These are phyloP conservation scores for Antechinus stuartii DNA, from an alignment of 2,113 vertebrate species.

Conservation along the genomic window DNA sequence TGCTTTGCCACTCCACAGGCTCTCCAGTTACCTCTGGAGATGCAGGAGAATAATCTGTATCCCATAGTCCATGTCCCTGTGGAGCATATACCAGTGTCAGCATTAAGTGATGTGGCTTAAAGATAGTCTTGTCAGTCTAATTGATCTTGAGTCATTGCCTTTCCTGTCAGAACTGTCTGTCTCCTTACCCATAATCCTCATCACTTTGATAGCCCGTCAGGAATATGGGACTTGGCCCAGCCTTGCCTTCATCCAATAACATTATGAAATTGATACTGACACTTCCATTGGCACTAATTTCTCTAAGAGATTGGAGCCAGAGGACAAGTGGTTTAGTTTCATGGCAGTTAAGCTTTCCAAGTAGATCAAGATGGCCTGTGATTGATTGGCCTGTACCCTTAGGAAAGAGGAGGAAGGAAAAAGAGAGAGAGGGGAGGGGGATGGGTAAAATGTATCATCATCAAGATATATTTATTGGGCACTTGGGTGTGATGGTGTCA, in stretches of 20 bases:
- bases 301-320: slow-evolving; percentile 84
- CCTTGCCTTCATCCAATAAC: slow-evolving; percentile 84
- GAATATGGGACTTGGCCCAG: slow-evolving; percentile 82
- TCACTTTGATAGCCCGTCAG: slow-evolving; percentile 83
- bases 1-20: slow-evolving; percentile 27
- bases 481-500: slow-evolving; percentile 19
- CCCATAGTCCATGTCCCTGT: slow-evolving; percentile 53
- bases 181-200: slow-evolving; percentile 85
- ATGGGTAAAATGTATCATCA: slow-evolving; percentile 44
- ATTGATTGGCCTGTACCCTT: slow-evolving; percentile 69
- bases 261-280: slow-evolving; percentile 89
- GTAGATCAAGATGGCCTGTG: slow-evolving; percentile 78
- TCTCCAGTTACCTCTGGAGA: slow-evolving; percentile 77
- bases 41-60: slow-evolving; percentile 51
- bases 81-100: slow-evolving; percentile 78
- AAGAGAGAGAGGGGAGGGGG: slow-evolving; percentile 24
- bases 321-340: slow-evolving; percentile 83
- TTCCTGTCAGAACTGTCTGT: slow-evolving; percentile 85
- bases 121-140: slow-evolving; percentile 86
- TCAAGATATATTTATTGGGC: slow-evolving; percentile 54
- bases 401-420: slow-evolving; percentile 22
- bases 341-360: slow-evolving; percentile 81
- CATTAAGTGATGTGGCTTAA: slow-evolving; percentile 80
- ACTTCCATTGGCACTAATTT: slow-evolving; percentile 86
- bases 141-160: slow-evolving; percentile 85